Conservation (phyloP, 2,888 invertebrate genomes). For the Morinoia aosen region DNA sequence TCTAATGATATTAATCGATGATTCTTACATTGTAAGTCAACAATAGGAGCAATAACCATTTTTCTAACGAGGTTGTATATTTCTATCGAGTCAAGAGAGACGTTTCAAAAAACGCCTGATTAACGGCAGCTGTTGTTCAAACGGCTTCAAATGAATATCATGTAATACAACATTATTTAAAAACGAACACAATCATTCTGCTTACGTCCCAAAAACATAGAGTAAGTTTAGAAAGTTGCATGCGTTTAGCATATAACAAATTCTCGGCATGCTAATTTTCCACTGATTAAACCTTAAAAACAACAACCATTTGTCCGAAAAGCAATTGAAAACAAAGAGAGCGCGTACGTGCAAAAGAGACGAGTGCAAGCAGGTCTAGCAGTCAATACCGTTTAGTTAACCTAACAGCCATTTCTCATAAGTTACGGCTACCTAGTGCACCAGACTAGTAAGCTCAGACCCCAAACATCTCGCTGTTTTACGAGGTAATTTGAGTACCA, state of each 20-base stretch:
- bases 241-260: neutral
- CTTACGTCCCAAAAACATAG: neutral
- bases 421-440: neutral
- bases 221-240: neutral
- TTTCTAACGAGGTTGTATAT: too few species aligned
- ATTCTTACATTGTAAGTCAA: neutral
- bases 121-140: neutral
- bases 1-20: neutral
- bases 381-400: neutral
- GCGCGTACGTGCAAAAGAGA: neutral
- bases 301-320: neutral
- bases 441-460: neutral
- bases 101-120: neutral
- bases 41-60: too few species aligned
- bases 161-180: neutral
- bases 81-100: too few species aligned
- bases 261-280: neutral
- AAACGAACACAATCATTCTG: neutral
- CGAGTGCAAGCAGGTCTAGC: neutral
- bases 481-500: constrained; percentile 8
- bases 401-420: neutral
- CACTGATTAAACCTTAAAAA: neutral
- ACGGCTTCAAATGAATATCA: neutral
- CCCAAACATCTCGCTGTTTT: constrained; percentile 34
- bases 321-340: neutral